A percentile compares a stretch with the other conserved stretches of the same genome.
These are phyloP conservation scores for Parotocinclus haroldoi DNA, from an alignment of 2,797 vertebrate species.

Conservation along the genomic window DNA sequence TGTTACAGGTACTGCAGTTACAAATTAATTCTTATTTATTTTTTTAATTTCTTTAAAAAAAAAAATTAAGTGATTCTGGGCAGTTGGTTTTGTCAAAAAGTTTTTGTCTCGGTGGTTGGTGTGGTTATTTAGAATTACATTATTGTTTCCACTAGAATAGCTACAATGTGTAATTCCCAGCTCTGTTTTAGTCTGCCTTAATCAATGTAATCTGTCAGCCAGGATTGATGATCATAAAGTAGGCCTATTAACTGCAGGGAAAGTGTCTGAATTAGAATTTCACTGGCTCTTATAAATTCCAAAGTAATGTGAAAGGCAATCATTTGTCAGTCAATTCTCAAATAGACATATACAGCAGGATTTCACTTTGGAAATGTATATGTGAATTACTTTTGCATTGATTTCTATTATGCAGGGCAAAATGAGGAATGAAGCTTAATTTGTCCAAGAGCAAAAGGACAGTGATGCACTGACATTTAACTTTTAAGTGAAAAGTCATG, in stretches of 20 bases:
- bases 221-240: constrained; percentile 74
- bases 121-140: too few species aligned
- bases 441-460: constrained; percentile 56
- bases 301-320: constrained; percentile 65
- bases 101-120: too few species aligned
- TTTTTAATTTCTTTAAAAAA: too few species aligned
- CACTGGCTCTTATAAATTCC: constrained; percentile 58
- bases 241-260: constrained; percentile 69
- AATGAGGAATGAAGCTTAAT: constrained; percentile 64
- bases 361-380: constrained; percentile 75
- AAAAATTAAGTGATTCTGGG: not conserved
- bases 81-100: too few species aligned
- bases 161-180: constrained; percentile 68
- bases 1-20: constrained; percentile 11
- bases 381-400: constrained; percentile 74
- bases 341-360: constrained; percentile 64
- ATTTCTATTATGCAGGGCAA: constrained; percentile 73
- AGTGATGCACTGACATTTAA: constrained; percentile 66
- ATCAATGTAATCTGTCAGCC: constrained; percentile 74
- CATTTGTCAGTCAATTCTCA: constrained; percentile 71
- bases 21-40: constrained; percentile 14
- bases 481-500: constrained; percentile 61
- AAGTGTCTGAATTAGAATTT: constrained; percentile 65
- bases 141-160: constrained; percentile 52
- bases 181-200: constrained; percentile 73